Evolutionary conservation across 1,140 invertebrate species (phyloP), one percentile per base, ranked within the genome.

Genomic region (Archegozetes longisetosus): DNA sequence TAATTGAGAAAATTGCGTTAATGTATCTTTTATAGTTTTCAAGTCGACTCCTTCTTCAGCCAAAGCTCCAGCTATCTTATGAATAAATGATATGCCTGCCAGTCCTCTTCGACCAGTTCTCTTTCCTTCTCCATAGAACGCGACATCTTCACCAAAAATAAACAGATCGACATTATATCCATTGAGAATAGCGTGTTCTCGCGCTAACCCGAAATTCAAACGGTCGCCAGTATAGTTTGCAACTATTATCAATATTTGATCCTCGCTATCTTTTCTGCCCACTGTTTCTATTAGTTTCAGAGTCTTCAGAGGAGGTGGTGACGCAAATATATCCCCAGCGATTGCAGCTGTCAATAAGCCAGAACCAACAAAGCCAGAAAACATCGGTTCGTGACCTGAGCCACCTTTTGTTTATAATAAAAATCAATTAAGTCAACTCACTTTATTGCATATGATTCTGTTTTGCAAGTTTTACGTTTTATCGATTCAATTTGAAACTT

Each of bases 221-320:
- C 85, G 73, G 67, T 91, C 88, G 0, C 87, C 87, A 4, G 88
- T 91, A 69, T 92, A 91, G 74, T 91, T 92, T 12, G 83, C 82
- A 6, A 88, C 78, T 20, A 88, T 73, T 0, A 88, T 75, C 3
- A 90, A 66, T 52, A 83, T 78, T 26, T 53, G 29, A 58, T 58
- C 32, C 24, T 61, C 66, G 9, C 3, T n/a, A n/a, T 26, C 26
- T 25, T 25, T n/a, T 53, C 17, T 20, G 28, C 60, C 63, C 3
- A 48, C 73, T 55, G 68, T 73, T 65, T 69, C 78, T 28, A 80
- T 73, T 65, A 78, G 76, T 58, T 75, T 69, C 3, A 88, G 78
- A 1, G 80, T 81, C 60, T 80, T 70, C 26, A 75, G 77, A 1
- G 82, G 75, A 0, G 86, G 82, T 3, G 87, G 87, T 3, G 87